Base-by-base conservation (phyloP, 1,140 invertebrate genomes). In the Metopolophium dirhodum region DNA sequence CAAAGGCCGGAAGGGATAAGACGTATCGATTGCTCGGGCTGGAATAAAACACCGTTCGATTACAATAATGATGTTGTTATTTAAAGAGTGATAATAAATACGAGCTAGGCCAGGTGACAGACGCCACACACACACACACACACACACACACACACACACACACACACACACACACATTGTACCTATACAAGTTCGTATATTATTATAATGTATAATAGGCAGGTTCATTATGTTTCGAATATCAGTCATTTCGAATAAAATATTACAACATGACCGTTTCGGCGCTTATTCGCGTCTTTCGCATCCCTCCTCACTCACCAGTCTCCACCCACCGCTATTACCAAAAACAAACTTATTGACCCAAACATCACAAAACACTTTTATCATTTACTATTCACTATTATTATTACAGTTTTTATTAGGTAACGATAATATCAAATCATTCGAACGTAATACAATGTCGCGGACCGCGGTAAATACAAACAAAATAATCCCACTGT, bases 1-100 rank as follows among this genome's bases (percentile, higher is more conserved):
- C 41, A 47, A 26, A 26, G 85, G 7, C 86, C 86, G 86, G 47
- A 49, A 35, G 18, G 86, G 86, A 87, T 87, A 87, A 87, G 86
- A 49, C 45, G 86, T 87, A 87, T 87, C 86, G 86, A 87, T 87
- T 87, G 30, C 0, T n/a, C 7, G 20, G 47, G 20, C 45, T 35
- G 47, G 18, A 87, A 77, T 77, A 77, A 87, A 87, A 89, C 7
- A 88, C 30, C 18, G 47, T 88, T 51, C 45, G 85, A 45, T 51
- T 26, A 51, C n/a, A 35, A 35, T 49, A 11, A 87, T 35, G 47
- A 37, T 35, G 18, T n/a, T 77, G 6, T n/a, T n/a, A n/a, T 77
- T n/a, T 77, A 35, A 77, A 77, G 18, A 77, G 14, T 77, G n/a
- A n/a, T 77, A n/a, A 68, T n/a, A 54, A n/a, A 77, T 18, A n/a